Base-by-base conservation (phyloP, 2,888 invertebrate genomes). In the Crocallis elinguaria region DNA sequence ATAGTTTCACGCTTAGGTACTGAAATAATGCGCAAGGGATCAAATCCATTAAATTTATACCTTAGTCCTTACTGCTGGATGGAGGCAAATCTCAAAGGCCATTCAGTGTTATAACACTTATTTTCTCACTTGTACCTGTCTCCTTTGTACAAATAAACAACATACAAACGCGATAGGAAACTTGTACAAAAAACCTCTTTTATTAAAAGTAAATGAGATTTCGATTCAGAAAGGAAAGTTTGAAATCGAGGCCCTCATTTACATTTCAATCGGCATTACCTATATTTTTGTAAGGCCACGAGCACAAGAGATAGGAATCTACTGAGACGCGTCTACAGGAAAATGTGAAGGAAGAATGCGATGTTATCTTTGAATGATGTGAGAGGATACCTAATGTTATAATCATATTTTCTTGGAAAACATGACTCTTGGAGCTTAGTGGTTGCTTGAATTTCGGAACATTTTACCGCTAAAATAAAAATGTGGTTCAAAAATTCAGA, bases 231-330 rank as follows among this genome's bases (percentile, higher is more conserved):
- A 71, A 72, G 67, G 67, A 72, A 76, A 77, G 71, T 78, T 80
- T 73, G 75, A 73, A 83, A 85, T 78, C 77, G 79, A 79, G 69
- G 78, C 77, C 77, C 73, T 84, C 79, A 88, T 88, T 88, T 88
- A 75, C 85, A 88, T 88, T 84, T 89, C 89, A 88, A 90, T 89
- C 82, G 84, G 72, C 78, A 77, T 79, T 79, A 82, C 79, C 82
- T 82, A 80, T 80, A 80, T 71, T 79, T 77, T 71, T 60, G 71
- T 74, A 76, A 64, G 60, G 64, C 52, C 57, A 55, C 46, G 62
- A 62, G 53, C 55, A 52, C 46, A 52, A 52, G 25, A 50, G 45
- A 19, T 41, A 35, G 29, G 36, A 27, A 44, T 50, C 38, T 50
- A 27, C 44, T 33, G 33, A 51, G 36, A 41, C 23, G 23, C 19